Base-by-base conservation (phyloP, 2,113 vertebrate species). In the Catharus fuscescens region DNA sequence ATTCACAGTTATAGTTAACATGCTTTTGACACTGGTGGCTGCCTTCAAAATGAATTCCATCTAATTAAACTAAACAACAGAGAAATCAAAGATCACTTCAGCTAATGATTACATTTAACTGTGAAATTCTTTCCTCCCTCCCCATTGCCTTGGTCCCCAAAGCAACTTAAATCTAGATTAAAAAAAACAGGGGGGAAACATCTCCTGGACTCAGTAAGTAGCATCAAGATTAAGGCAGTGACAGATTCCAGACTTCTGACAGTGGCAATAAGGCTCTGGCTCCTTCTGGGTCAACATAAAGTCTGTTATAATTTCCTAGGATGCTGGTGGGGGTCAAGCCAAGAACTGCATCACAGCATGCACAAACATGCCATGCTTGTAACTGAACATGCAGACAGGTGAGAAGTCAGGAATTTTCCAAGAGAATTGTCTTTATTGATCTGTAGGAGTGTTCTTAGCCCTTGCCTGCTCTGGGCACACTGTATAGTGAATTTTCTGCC, bases 1-100 rank as follows among this genome's bases (percentile, higher is more conserved):
- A 96, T 95, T 97, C 94, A 96, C 82, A 92, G 80, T 94, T 95
- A 92, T 81, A 86, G 93, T 85, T 97, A 95, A 93, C 86, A 6
- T 92, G 93, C 88, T 76, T 95, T 84, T 94, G 93, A 94, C 94
- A 73, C 28, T 88, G 87, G 88, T 1, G 9, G 73, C 86, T 96
- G 88, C 91, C 88, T 93, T 87, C 80, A 0, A 80, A 97, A 96
- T 96, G 87, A 95, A 91, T 95, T 90, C 82, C 80, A 83, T 96
- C 92, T 94, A 95, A 96, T 96, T 96, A 95, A 96, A 92, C 86
- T 88, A 90, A 96, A 76, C 86, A 94, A 73, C 76, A 93, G 82
- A 80, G 79, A 94, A 92, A 95, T 93, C 90, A 91, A 82, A 95
- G 83, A 81, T 74, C 48, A 78, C 85, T 96, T 92, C 85, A 94